Conservation (phyloP, 1,140 invertebrate genomes). For the Eupeodes corollae region DNA sequence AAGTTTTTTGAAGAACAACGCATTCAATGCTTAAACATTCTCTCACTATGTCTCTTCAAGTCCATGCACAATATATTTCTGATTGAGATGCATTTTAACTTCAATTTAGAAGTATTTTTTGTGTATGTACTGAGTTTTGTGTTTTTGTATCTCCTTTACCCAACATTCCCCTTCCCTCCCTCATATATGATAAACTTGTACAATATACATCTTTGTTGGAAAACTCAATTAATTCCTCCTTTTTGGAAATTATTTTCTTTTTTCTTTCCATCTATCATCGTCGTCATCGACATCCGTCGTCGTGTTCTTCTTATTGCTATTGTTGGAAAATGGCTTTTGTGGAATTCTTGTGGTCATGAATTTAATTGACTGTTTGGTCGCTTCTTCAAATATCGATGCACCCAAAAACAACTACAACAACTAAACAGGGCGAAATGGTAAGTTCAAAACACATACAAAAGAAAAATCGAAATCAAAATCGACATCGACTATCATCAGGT, state of each 20-base stretch:
- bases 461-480: no score
- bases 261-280: neutral
- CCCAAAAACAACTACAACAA: no score
- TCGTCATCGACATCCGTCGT: neutral
- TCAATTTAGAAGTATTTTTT: neutral
- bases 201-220: neutral
- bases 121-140: no score
- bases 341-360: no score
- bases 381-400: no score
- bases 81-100: neutral
- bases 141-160: no score
- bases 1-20: constrained; percentile 21
- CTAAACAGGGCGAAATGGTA: constrained; percentile 32
- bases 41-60: no score
- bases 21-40: constrained; percentile 6
- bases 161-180: no score
- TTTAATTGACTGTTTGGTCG: no score
- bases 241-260: constrained; percentile 1
- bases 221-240: neutral
- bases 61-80: neutral
- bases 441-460: constrained; percentile 12
- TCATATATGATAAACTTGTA: no score
- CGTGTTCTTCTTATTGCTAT: constrained; percentile 9
- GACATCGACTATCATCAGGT: no score
- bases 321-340: no score